Percentiles rank a stretch among this genome's conserved stretches.
These are phyloP conservation scores for Picathartes gymnocephalus DNA, from an alignment of 2,113 vertebrate genomes.

Conservation along the genomic window DNA sequence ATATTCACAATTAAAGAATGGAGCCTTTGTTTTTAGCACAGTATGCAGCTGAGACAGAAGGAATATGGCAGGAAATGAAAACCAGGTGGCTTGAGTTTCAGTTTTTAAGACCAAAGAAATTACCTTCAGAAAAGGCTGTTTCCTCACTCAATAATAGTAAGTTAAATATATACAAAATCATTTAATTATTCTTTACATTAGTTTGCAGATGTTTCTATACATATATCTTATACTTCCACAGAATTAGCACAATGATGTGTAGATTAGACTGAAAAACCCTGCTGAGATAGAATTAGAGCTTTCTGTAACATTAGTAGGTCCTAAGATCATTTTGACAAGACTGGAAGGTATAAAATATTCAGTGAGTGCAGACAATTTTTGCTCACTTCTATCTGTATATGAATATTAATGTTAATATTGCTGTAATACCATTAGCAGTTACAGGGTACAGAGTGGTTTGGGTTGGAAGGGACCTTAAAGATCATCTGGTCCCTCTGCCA, in stretches of 20 bases:
- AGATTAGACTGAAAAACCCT: neutral
- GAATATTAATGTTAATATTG: neutral
- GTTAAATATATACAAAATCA: neutral
- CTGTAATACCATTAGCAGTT: neutral
- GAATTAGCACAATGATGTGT: neutral
- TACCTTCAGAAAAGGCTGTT: constrained; percentile 9
- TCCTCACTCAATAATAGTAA: constrained; percentile 9
- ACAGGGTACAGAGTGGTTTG: neutral
- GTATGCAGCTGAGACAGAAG: neutral
- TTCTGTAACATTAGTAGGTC: neutral
- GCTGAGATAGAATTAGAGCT: neutral
- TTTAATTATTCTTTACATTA: neutral
- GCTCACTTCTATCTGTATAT: neutral
- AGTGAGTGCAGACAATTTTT: neutral
- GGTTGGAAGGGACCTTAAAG: neutral
- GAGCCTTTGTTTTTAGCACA: constrained; percentile 45
- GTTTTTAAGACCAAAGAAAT: constrained; percentile 29
- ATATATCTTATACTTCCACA: neutral
- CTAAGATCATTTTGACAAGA: neutral
- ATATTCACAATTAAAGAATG: constrained; percentile 48
- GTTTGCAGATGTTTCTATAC: neutral
- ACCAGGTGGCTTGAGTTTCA: constrained; percentile 48
- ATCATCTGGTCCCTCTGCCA: neutral
- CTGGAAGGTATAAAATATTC: neutral
- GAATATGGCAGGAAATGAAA: constrained; percentile 63